A percentile compares a stretch with the other conserved stretches of the same genome.
phyloP scores from a whole-genome alignment of 2,888 invertebrate genomes.

The Phyllotreta striolata region DNA sequence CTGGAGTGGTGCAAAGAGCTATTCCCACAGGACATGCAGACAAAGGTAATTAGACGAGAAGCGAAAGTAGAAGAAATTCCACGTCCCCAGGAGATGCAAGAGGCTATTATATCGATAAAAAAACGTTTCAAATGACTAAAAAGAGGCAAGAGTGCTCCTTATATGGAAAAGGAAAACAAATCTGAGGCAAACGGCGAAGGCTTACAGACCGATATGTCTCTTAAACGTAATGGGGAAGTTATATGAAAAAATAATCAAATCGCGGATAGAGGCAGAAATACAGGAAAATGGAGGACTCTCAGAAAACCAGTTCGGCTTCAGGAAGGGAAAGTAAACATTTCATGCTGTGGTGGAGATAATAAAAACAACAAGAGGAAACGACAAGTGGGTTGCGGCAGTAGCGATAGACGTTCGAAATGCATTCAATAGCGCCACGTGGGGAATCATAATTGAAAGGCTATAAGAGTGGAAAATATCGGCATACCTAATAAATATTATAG shows the following conservation, averaged over 20 bases:
- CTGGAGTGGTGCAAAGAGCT: too few species aligned
- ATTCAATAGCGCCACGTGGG: slow-evolving; percentile 35
- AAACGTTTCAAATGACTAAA: slow-evolving; percentile 26
- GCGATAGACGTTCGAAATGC: slow-evolving; percentile 37
- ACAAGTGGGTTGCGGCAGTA: slow-evolving; percentile 7
- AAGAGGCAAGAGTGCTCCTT: slow-evolving; percentile 18
- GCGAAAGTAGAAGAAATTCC: too few species aligned
- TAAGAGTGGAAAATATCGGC: slow-evolving; percentile 1
- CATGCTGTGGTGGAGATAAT: slow-evolving; percentile 16
- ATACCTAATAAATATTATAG: slow-evolving; percentile 13
- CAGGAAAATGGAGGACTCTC: not conserved
- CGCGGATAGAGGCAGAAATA: not conserved
- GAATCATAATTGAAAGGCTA: slow-evolving; percentile 23
- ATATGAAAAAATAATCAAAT: slow-evolving; percentile 3
- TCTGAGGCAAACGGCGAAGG: slow-evolving; percentile 6
- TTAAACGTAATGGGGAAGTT: slow-evolving; percentile 30
- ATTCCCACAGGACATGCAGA: too few species aligned
- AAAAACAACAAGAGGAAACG: not conserved
- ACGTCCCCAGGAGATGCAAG: too few species aligned
- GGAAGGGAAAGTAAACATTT: slow-evolving; percentile 14
- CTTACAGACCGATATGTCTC: slow-evolving; percentile 31
- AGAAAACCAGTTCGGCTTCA: not conserved
- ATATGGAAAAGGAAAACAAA: slow-evolving; percentile 4
- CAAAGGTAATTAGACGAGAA: too few species aligned
- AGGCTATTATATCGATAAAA: too few species aligned